Base-by-base conservation (phyloP, 1,140 invertebrate species). In the Ctenoplectra terminalis region DNA sequence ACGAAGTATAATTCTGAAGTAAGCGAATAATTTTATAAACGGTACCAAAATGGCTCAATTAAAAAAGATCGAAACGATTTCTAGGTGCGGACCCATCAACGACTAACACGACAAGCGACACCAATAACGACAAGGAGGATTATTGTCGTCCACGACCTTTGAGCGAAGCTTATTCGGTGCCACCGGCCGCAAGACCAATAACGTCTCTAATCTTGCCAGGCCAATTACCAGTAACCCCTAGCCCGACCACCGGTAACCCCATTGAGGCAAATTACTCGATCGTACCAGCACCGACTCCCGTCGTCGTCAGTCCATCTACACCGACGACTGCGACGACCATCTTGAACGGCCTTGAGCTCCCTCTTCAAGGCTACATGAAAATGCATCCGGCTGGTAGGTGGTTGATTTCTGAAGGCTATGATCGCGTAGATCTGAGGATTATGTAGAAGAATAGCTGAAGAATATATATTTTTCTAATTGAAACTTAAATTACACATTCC, bases 61-160 rank as follows among this genome's bases (percentile, higher is more conserved):
- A 87, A 80, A 26, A 86, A 88, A 40, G 85, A 40, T 54, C 1
- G 11, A 31, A 66, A 64, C n/a, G 0, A 50, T 63, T 81, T 74
- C 15, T 11, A 74, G 79, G 43, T 5, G 60, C 79, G 29, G 85
- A 86, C 52, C 40, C 61, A 11, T 79, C 76, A 26, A 58, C 80
- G 54, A 69, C 69, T 26, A 80, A 83, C 52, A 54, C 81, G 34
- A 64, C 43, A 13, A 82, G 34, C 26, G 82, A 88, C 40, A 46
- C 52, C 8, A 77, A 20, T 23, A 83, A 83, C 67, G 86, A 87
- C 34, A 82, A 93, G 29, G 93, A 94, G 76, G 95, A 95, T 73
- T 96, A 95, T 81, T 92, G 95, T 70, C 89, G 90, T 79, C 95
- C 95, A 5, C 89, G 94, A 66, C 94, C 94, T n/a, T 70, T 95